phyloP scores from a whole-genome alignment of 2,888 invertebrate species.

The Xestia sexstrigata region DNA sequence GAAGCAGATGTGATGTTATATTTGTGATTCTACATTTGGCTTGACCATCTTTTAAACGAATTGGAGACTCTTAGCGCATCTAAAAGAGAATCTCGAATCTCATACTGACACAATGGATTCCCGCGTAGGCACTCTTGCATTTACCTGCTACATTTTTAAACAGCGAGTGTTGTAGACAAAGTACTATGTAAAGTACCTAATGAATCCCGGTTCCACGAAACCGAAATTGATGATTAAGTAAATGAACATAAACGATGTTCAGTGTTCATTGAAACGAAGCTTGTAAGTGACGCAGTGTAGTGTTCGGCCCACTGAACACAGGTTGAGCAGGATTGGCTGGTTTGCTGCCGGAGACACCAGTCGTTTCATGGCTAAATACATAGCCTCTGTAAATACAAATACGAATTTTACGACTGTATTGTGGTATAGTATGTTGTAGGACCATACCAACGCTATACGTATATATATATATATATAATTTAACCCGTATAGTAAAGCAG shows the following conservation, averaged over 20 bases:
- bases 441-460: too few relatives aligned
- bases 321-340: constrained; percentile 41
- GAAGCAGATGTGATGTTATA: background rate
- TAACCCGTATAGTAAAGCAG: too few relatives aligned
- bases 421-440: too few relatives aligned
- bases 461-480: too few relatives aligned
- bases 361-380: constrained; percentile 10
- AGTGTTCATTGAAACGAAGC: constrained; percentile 37
- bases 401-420: background rate
- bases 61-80: background rate
- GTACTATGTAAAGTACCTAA: constrained; percentile 10
- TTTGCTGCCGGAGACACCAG: constrained; percentile 7
- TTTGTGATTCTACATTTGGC: background rate
- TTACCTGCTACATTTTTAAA: background rate
- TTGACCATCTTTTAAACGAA: too few relatives aligned
- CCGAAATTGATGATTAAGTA: constrained; percentile 35
- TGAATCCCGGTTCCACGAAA: constrained; percentile 6
- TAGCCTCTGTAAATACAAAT: background rate
- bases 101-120: background rate
- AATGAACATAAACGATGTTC: constrained; percentile 28
- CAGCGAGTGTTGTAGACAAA: background rate
- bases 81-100: background rate
- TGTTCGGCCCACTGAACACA: constrained; percentile 50
- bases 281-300: constrained; percentile 54
- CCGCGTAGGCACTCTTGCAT: background rate